A percentile compares a stretch with the other conserved stretches of the same genome.
Evolutionary conservation across 2,797 vertebrate species (phyloP).

Genomic region (Mormyrus proboscirostris): DNA sequence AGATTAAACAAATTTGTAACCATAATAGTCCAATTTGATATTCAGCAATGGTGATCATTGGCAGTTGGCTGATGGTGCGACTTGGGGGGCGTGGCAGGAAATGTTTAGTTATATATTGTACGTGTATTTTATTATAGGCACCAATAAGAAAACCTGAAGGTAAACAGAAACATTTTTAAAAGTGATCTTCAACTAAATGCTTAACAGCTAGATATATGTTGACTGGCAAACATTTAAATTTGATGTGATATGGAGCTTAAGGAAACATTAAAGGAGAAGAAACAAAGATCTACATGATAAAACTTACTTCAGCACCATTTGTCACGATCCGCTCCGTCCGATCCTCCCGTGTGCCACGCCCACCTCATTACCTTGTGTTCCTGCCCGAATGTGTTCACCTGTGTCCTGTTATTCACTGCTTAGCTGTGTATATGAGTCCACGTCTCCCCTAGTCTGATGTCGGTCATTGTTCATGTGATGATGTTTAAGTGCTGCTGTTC

Average conservation of each 20-base stretch:
- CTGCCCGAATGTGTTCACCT: too few relatives aligned
- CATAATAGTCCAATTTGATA: neutral
- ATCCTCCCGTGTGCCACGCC: too few relatives aligned
- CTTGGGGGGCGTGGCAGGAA: neutral
- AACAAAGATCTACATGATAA: neutral
- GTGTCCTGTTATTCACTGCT: too few relatives aligned
- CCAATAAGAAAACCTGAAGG: neutral
- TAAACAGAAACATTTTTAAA: neutral
- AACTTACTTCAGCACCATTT: neutral
- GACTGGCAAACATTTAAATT: neutral
- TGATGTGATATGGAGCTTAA: neutral
- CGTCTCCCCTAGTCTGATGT: too few relatives aligned
- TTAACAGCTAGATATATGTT: neutral
- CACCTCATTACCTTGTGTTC: too few relatives aligned
- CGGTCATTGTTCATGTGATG: too few relatives aligned
- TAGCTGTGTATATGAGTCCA: too few relatives aligned
- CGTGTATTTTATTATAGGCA: neutral
- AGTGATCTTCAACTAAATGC: neutral
- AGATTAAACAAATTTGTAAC: neutral
- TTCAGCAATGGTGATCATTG: neutral
- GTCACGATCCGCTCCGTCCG: too few relatives aligned
- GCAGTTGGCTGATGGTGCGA: neutral
- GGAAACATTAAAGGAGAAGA: neutral
- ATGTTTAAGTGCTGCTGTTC: too few relatives aligned
- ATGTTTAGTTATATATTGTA: neutral